Base-by-base conservation (phyloP, 2,888 invertebrate genomes). In the Yponomeuta evonymella region DNA sequence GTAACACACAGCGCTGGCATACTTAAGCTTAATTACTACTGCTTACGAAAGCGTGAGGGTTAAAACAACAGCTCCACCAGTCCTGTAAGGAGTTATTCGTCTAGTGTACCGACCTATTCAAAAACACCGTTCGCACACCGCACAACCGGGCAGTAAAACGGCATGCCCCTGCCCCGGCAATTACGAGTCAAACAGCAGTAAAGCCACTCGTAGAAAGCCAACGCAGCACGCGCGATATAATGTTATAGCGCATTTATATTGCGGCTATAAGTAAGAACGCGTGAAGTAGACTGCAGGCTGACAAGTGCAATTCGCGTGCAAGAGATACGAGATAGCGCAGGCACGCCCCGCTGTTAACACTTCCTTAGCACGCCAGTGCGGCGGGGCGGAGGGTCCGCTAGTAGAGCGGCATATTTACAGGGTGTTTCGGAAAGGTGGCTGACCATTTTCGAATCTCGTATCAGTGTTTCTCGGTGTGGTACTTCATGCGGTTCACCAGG, bases 301-400 rank as follows among this genome's bases (percentile, higher is more conserved):
- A 86, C 87, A 86, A 87, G 85, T 86, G 83, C 86, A 86, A 86
- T 87, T 82, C 85, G 78, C 77, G 76, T 79, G 78, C 79, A 79
- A 79, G 76, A 85, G 87, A 87, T 88, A 83, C 81, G 77, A 87
- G 88, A 89, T 88, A 88, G 85, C 84, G 78, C 84, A 84, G 85
- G 83, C 83, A 81, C 87, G 84, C 85, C 85, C 83, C 78, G 81
- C 78, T 85, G 85, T 86, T 87, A 87, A 86, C 87, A 85, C 87
- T 83, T 83, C 81, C 83, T 78, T 74, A 76, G 79, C 86, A 87
- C 87, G 86, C 85, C 75, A 86, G 76, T 43, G 43, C 43, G 74
- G 82, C 78, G 76, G 84, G 78, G 80, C 79, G 15, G 43, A 43
- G 33, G 36, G 30, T 29, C 63, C 63, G 6, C 15, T 36, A 36